These are phyloP conservation scores for Scaeva pyrastri DNA, from an alignment of 2,888 invertebrate genomes.

Conservation along the genomic window DNA sequence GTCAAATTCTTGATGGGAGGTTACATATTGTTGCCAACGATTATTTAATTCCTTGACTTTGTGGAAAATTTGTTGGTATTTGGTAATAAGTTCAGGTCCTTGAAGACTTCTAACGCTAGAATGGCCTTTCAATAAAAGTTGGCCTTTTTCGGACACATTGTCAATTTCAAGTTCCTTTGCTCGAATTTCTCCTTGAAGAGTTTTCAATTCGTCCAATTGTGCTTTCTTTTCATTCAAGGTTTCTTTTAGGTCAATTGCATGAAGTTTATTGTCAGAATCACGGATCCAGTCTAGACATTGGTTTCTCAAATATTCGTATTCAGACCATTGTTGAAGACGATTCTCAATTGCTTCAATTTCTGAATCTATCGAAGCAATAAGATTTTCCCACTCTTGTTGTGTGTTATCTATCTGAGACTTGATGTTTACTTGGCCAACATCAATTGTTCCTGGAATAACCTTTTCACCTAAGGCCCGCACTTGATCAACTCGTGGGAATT, in stretches of 20 bases:
- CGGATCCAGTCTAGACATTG: conserved; percentile 94
- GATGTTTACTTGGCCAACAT: conserved; percentile 93
- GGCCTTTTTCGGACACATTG: conserved; percentile 95
- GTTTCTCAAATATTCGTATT: conserved; percentile 94
- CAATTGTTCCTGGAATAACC: conserved; percentile 94
- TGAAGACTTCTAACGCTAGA: conserved; percentile 91
- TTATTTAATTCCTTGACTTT: conserved; percentile 95
- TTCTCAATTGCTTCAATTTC: conserved; percentile 92
- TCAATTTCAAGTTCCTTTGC: conserved; percentile 97
- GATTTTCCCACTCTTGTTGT: conserved; percentile 95
- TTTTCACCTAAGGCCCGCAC: conserved; percentile 94
- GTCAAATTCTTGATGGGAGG: conserved; percentile 94
- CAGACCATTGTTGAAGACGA: conserved; percentile 95
- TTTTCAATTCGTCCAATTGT: conserved; percentile 91
- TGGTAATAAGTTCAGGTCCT: conserved; percentile 94
- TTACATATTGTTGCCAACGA: conserved; percentile 96
- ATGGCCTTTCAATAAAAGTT: conserved; percentile 91
- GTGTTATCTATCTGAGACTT: conserved; percentile 94
- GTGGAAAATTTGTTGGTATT: conserved; percentile 95
- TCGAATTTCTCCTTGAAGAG: conserved; percentile 93
- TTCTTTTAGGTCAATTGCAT: conserved; percentile 93
- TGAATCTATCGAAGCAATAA: conserved; percentile 90
- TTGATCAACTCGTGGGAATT: conserved; percentile 92
- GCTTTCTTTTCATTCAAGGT: conserved; percentile 92
- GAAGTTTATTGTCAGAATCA: conserved; percentile 93